These are phyloP conservation scores for Platysternon megacephalum DNA, from an alignment of 2,113 vertebrate species.

Conservation along the genomic window DNA sequence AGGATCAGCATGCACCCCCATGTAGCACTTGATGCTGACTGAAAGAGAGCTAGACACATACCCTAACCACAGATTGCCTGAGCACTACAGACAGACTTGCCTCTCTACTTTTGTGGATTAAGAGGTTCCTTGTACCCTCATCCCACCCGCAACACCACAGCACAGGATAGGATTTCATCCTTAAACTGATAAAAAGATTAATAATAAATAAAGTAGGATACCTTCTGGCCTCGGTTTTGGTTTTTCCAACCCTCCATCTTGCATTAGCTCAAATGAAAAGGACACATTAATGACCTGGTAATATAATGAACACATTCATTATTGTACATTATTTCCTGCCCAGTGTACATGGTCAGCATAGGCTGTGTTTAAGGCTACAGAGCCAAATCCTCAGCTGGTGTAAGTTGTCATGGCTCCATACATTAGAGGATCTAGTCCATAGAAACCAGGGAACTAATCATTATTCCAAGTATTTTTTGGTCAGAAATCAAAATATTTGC, in stretches of 20 bases:
- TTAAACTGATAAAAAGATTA: neutral
- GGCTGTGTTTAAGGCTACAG: neutral
- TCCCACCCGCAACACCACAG: neutral
- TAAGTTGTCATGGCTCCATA: neutral
- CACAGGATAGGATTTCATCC: neutral
- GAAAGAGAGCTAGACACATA: neutral
- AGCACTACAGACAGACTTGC: neutral
- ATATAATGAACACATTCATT: constrained; percentile 29
- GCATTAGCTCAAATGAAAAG: constrained; percentile 98
- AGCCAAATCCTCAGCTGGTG: neutral
- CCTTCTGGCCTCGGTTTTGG: constrained; percentile 97
- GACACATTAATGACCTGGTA: constrained; percentile 94
- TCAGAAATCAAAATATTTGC: neutral
- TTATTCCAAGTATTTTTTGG: neutral
- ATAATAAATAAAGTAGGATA: constrained; percentile 58
- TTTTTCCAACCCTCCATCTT: constrained; percentile 95
- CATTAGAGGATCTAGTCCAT: neutral
- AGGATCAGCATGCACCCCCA: neutral
- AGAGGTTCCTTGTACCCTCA: neutral
- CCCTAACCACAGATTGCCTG: neutral
- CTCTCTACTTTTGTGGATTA: neutral
- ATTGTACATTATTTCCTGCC: neutral
- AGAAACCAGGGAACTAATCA: neutral
- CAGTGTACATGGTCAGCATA: neutral
- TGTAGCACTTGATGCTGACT: neutral